Base-by-base conservation (phyloP, 1,140 invertebrate species). In the Hylaeus anthracinus region DNA sequence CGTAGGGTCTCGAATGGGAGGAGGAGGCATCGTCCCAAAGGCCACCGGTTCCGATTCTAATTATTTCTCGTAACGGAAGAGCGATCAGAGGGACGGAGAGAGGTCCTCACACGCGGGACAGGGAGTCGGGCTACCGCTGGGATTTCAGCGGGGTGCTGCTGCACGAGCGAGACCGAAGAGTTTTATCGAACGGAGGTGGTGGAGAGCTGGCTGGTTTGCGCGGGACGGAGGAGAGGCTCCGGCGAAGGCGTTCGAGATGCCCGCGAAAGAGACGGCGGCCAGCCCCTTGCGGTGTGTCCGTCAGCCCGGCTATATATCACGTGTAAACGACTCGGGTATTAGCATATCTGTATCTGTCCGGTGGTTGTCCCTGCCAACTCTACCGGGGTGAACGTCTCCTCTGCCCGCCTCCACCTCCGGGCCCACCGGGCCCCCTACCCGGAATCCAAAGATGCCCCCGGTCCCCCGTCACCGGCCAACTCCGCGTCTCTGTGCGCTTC, bases 331-430 rank as follows among this genome's bases (percentile, higher is more conserved):
- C 90, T 89, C 81, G 86, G 79, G 81, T 90, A 90, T 90, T 90
- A 90, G 90, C 90, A 90, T 90, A 90, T 90, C 90, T 90, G 89
- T 90, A 90, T 90, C 90, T 90, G 88, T 88, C 88, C 80, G 79
- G 82, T 88, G 83, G 87, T 88, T 89, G 89, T 90, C 88, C 87
- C 87, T 88, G 87, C 88, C 87, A 86, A 88, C 85, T 88, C 82
- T 85, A 88, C 86, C 86, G 86, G 86, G 86, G 79, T 88, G 86
- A 88, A 88, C 78, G 86, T 83, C 77, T 79, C 78, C 78, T 75
- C 85, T 79, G 72, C 70, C 85, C 76, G 72, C 76, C 84, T 84
- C 77, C 65, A 65, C 69, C 73, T 67, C 78, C 55, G 61, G 51
- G 64, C 72, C 73, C 43, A 53, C 66, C 51, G 10, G 63, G 56